phyloP scores from a whole-genome alignment of 2,888 invertebrate genomes.

The Zygogramma bicolorata region DNA sequence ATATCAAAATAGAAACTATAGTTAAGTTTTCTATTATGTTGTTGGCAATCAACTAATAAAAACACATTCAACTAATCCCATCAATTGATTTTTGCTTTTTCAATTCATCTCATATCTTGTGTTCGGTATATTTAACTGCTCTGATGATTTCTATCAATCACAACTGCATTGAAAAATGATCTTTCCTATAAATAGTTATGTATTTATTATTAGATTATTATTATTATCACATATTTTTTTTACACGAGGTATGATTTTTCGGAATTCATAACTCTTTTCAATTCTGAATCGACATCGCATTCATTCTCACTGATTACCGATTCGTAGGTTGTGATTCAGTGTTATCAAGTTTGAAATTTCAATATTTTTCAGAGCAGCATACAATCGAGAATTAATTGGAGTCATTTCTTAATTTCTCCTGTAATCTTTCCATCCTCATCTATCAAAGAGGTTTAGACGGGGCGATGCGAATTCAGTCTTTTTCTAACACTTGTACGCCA shows the following conservation, averaged over 20 bases:
- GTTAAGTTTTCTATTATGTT: no score
- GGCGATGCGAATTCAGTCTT: conserved; percentile 47
- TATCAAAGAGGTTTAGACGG: conserved; percentile 34
- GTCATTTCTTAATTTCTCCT: conserved; percentile 62
- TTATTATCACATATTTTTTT: background rate
- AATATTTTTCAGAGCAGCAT: conserved; percentile 65
- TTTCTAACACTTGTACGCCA: conserved; percentile 63
- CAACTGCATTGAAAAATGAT: no score
- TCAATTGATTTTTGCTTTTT: no score
- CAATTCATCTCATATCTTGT: no score
- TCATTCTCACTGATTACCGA: conserved; percentile 22
- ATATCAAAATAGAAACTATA: no score
- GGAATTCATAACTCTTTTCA: background rate
- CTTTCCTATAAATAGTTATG: no score
- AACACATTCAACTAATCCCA: no score
- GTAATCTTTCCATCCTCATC: conserved; percentile 43
- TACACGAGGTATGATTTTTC: background rate
- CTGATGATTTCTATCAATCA: no score
- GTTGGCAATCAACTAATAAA: no score
- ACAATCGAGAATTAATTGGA: conserved; percentile 68
- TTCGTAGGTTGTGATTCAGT: conserved; percentile 38
- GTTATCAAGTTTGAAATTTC: conserved; percentile 61
- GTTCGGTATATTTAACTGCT: no score
- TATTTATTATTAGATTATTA: no score
- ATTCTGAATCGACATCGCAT: background rate